Base-by-base conservation (phyloP, 2,113 vertebrate species). In the Lucifuga dentata region DNA sequence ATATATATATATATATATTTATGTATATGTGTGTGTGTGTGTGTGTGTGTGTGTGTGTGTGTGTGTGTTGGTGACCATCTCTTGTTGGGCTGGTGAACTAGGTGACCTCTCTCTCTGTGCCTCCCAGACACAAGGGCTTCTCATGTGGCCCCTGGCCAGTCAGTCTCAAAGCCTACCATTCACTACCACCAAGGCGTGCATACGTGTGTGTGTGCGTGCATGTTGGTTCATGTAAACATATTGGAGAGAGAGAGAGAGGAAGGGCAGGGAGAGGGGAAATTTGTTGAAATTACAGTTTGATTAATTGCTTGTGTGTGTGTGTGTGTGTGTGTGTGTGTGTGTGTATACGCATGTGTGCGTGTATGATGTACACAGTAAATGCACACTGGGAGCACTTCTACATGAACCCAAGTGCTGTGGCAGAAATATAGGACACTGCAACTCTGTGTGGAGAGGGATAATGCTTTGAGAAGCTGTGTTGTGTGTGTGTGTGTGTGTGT, bases 151-250 rank as follows among this genome's bases (percentile, higher is more conserved):
- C 56, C 73, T 50, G 56, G 88, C 83, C 85, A 86, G 74, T 64
- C 16, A 15, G 74, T 88, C 83, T 91, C 80, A 93, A 90, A 89
- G 88, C 77, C 68, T 59, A 41, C 90, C 79, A 90, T 90, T 92
- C 88, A 88, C 75, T 8, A 55, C 36, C 17, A 56, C 51, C n/a
- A 6, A 5, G 33, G 57, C 67, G 43, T 72, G 50, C 40, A 12
- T 62, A 70, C 49, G 77, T 76, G 65, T 83, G 55, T 68, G 69
- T 50, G 36, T 39, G 44, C 35, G 33, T 83, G 73, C 50, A 20
- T 15, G 48, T 32, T 17, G 12, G 60, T 66, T n/a, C n/a, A n/a
- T n/a, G n/a, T n/a, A n/a, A n/a, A n/a, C n/a, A 40, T 46, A 10
- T 60, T n/a, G 50, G 26, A 11, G 26, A 53, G 61, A 33, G 48